phyloP scores from a whole-genome alignment of 53 echinoderm and acorn worm species.

The Patiria pectinifera region DNA sequence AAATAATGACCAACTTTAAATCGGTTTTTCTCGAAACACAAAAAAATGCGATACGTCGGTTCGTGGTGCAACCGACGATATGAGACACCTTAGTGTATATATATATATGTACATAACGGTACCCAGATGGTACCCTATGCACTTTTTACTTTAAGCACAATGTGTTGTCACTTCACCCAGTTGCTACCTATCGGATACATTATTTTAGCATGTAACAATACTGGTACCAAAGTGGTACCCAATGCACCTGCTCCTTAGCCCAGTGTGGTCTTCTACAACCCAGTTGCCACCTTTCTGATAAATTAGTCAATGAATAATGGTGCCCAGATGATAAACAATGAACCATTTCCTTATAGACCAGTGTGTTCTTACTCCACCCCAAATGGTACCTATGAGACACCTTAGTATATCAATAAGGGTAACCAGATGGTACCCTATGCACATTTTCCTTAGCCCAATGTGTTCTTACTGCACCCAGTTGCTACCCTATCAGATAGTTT shows the following conservation, averaged over 20 bases:
- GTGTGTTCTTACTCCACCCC: slow-evolving; percentile 53
- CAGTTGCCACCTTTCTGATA: background rate
- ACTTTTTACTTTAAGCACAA: background rate
- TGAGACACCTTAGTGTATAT: background rate
- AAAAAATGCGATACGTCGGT: no score
- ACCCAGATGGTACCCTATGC: slow-evolving; percentile 13
- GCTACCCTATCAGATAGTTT: slow-evolving; percentile 43
- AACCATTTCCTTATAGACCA: no score
- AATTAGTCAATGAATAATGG: background rate
- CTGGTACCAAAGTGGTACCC: background rate
- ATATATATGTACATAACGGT: background rate
- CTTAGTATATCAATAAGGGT: background rate
- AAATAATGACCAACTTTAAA: no score
- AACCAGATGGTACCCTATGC: slow-evolving; percentile 12
- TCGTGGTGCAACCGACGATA: no score
- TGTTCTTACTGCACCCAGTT: slow-evolving; percentile 53
- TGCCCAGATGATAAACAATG: slow-evolving; percentile 9
- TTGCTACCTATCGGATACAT: slow-evolving; percentile 48
- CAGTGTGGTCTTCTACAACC: no score
- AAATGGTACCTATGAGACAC: background rate
- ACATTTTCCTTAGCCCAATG: background rate
- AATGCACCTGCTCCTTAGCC: background rate
- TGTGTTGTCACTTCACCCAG: slow-evolving; percentile 42
- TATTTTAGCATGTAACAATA: background rate
- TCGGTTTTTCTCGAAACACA: no score